Percentiles rank a stretch among this genome's conserved stretches.
Evolutionary conservation across 2,888 invertebrate genomes (phyloP).

Genomic region (Cheilosia scutellata): DNA sequence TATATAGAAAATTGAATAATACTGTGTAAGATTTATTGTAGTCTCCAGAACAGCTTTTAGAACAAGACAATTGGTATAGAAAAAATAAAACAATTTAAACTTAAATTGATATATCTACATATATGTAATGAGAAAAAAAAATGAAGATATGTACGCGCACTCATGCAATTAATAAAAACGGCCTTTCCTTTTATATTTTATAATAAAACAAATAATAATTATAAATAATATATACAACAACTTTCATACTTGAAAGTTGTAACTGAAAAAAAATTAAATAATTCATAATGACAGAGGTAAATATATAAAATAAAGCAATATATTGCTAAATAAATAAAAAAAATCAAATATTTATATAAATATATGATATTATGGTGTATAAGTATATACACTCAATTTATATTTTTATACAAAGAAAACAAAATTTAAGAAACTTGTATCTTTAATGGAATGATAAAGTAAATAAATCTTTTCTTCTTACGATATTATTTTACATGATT

Average conservation of each 20-base stretch:
- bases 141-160: slow-evolving; percentile 68
- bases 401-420: slow-evolving; percentile 69
- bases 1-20: slow-evolving; percentile 29
- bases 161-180: slow-evolving; percentile 70
- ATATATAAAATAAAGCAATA: slow-evolving; percentile 47
- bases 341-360: slow-evolving; percentile 27
- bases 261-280: slow-evolving; percentile 16
- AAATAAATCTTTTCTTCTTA: slow-evolving; percentile 18
- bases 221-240: slow-evolving; percentile 42
- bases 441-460: slow-evolving; percentile 48
- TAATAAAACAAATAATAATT: slow-evolving; percentile 22
- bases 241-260: slow-evolving; percentile 57
- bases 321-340: slow-evolving; percentile 49
- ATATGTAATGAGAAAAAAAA: slow-evolving; percentile 33
- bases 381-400: slow-evolving; percentile 66
- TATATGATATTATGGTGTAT: slow-evolving; percentile 54
- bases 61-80: slow-evolving; percentile 50
- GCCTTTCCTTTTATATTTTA: slow-evolving; percentile 72
- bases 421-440: slow-evolving; percentile 59
- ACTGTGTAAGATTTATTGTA: slow-evolving; percentile 57
- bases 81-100: slow-evolving; percentile 79
- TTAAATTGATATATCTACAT: slow-evolving; percentile 61
- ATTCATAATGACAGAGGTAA: slow-evolving; percentile 46
- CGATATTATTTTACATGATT: background rate
- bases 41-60: slow-evolving; percentile 66